Base-by-base conservation (phyloP, 2,888 invertebrate species). In the Dicycla oo region DNA sequence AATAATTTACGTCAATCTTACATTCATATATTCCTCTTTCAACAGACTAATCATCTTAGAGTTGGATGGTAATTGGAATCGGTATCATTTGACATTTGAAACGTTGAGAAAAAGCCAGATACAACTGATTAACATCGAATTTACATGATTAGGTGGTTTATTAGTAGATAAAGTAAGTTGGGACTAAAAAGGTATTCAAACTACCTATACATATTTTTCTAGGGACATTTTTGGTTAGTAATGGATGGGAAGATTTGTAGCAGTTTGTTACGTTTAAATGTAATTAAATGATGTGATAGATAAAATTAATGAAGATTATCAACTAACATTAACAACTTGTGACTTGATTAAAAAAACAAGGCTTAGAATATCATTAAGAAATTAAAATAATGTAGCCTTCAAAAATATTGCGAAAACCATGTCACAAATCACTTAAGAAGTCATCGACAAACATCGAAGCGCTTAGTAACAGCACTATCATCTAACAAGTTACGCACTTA, bases 401-500 rank as follows among this genome's bases (percentile, higher is more conserved):
- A 54, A 34, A 54, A 54, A 43, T 26, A 75, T 80, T 80, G 53
- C 75, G 75, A 76, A 60, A 74, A 45, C 38, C 47, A 76, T 75
- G 80, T 61, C 82, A 82, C 53, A 72, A 56, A 63, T 82, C 58
- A 56, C 60, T 68, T 73, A 57, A 54, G 68, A 68, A 80, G 79
- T 79, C 57, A 79, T 82, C 68, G 74, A 80, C 58, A 73, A 73
- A 82, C 34, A 73, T 73, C 40, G 34, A 61, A 30, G 60, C 30
- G 43, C 75, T 69, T 78, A 69, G 73, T 72, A 73, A 78, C 80
- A 73, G 43, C 69, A 78, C 69, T 75, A 73, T 72, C 68, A 71
- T 67, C 69, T 69, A 75, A 81, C 74, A 66, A 73, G 82, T 84
- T 86, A 82, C 77, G 45, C 73, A 76, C 76, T 69, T 82, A 80